Conservation (phyloP, 1,140 invertebrate genomes). For the Sipha flava region DNA sequence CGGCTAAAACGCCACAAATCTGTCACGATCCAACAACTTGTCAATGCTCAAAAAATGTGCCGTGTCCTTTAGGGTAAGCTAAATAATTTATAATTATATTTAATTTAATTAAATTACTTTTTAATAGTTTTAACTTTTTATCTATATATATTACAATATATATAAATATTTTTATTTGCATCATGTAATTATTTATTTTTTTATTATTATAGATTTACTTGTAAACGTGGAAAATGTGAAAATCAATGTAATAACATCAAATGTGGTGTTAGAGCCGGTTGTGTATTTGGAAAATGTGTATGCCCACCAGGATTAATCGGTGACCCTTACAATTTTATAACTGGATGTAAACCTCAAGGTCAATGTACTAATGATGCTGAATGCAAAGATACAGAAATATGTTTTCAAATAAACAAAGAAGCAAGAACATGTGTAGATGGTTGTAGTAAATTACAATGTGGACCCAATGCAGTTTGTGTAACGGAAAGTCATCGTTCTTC, state of each 20-base stretch:
- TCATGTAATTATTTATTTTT: slow-evolving; percentile 27
- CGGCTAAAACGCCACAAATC: slow-evolving; percentile 58
- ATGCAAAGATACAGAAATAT: slow-evolving; percentile 72
- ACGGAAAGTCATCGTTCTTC: slow-evolving; percentile 49
- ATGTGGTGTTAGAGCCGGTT: slow-evolving; percentile 88
- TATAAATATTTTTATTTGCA: slow-evolving; percentile 24
- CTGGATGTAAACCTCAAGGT: slow-evolving; percentile 60
- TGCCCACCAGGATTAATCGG: slow-evolving; percentile 81
- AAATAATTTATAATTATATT: not conserved
- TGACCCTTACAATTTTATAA: slow-evolving; percentile 56
- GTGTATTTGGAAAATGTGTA: slow-evolving; percentile 77
- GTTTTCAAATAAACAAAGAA: slow-evolving; percentile 69
- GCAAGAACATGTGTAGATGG: slow-evolving; percentile 71
- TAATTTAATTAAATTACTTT: not conserved
- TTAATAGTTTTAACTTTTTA: not conserved
- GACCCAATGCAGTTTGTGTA: slow-evolving; percentile 68
- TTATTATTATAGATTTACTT: slow-evolving; percentile 48
- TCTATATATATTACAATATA: not conserved
- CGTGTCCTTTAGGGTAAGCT: slow-evolving; percentile 59
- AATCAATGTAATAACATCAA: slow-evolving; percentile 61
- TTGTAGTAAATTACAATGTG: slow-evolving; percentile 72
- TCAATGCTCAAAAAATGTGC: slow-evolving; percentile 56
- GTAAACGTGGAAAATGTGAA: slow-evolving; percentile 59
- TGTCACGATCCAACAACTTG: slow-evolving; percentile 61
- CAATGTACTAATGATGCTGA: slow-evolving; percentile 71